phyloP scores from a whole-genome alignment of 1,140 invertebrate genomes.

The Colletes latitarsis region DNA sequence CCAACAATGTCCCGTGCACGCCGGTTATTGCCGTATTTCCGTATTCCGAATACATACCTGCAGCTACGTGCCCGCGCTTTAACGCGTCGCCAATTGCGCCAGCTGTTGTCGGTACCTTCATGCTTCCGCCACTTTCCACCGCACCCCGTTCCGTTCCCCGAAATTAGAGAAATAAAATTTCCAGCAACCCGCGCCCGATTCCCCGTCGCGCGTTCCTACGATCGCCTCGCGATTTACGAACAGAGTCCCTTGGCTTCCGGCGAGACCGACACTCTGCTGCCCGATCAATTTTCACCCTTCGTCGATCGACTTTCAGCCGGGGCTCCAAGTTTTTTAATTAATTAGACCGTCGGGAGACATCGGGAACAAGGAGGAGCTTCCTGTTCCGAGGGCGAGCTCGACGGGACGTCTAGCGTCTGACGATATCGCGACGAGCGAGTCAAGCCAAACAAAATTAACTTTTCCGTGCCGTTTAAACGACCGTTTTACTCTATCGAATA shows the following conservation, averaged over 20 bases:
- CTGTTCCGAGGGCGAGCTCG: neutral
- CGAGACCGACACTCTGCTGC: neutral
- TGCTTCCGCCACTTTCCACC: neutral
- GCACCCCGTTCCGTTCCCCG: neutral
- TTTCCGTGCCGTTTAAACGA: neutral
- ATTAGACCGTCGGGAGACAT: constrained; percentile 20
- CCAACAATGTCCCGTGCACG: neutral
- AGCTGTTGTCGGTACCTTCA: constrained; percentile 15
- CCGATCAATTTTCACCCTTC: constrained; percentile 37
- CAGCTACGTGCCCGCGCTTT: neutral
- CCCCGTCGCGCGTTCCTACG: neutral
- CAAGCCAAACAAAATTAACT: constrained; percentile 52
- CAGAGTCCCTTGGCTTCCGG: neutral
- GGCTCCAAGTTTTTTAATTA: constrained; percentile 39
- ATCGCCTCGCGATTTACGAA: neutral
- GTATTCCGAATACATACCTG: constrained; percentile 3
- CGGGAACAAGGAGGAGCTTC: neutral
- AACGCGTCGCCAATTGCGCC: constrained; percentile 10
- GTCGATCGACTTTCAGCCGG: constrained; percentile 17
- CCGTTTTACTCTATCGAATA: no score
- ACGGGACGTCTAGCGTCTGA: constrained; percentile 13
- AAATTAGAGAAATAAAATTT: constrained; percentile 44
- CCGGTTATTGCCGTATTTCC: constrained; percentile 8
- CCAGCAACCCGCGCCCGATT: neutral
- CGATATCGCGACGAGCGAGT: constrained; percentile 22